A percentile compares a stretch with the other conserved stretches of the same genome.
These are phyloP conservation scores for Siniperca obscura DNA, from an alignment of 2,797 vertebrate species.

Conservation along the genomic window DNA sequence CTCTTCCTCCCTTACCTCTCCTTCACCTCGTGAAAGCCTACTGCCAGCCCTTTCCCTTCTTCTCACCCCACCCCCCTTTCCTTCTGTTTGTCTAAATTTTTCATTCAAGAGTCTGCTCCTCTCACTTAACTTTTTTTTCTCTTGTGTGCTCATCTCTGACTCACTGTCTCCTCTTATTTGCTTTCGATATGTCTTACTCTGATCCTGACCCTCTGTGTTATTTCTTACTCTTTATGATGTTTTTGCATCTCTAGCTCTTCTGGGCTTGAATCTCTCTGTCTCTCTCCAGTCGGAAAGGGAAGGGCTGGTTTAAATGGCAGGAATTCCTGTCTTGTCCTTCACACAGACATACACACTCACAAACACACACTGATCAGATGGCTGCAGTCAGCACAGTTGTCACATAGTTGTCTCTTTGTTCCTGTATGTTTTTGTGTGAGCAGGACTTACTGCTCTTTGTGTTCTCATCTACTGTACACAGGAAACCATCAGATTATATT, in stretches of 20 bases:
- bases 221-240: conserved; percentile 1
- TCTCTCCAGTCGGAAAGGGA: conserved; percentile 66
- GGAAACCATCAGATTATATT: conserved; percentile 25
- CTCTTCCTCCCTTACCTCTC: conserved; percentile 36
- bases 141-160: conserved; percentile 32
- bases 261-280: background rate
- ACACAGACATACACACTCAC: conserved; percentile 21
- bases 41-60: conserved; percentile 29
- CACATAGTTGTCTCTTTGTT: conserved; percentile 10
- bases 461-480: background rate
- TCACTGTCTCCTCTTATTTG: conserved; percentile 34
- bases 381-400: conserved; percentile 13
- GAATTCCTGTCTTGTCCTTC: conserved; percentile 77
- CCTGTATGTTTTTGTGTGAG: conserved; percentile 4
- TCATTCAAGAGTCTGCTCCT: conserved; percentile 37
- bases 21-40: conserved; percentile 41
- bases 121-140: conserved; percentile 25
- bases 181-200: conserved; percentile 10
- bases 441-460: background rate
- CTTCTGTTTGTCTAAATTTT: conserved; percentile 55
- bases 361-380: conserved; percentile 20
- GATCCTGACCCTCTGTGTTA: background rate
- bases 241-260: conserved; percentile 14
- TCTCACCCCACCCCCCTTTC: background rate
- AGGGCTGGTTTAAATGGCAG: conserved; percentile 80